Evolutionary conservation across 1,140 invertebrate species (phyloP).

Genomic region (Pseudomyrmex gracilis): DNA sequence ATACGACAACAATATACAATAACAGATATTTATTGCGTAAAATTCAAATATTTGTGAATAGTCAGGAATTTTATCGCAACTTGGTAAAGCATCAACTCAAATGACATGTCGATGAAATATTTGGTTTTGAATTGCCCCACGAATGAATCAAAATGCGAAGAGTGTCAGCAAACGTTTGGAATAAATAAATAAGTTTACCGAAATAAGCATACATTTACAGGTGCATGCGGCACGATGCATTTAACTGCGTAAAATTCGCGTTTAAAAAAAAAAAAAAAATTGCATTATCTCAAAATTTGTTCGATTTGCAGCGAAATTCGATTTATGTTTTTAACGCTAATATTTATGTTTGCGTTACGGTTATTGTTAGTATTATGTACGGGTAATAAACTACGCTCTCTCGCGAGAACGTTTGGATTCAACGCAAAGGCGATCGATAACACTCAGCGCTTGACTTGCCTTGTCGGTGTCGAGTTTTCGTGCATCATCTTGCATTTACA

Average conservation of each 20-base stretch:
- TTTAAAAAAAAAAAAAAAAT: conserved; percentile 10
- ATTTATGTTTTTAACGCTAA: too few relatives aligned
- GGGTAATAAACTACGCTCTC: too few relatives aligned
- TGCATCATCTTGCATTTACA: conserved; percentile 5
- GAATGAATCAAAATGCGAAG: background rate
- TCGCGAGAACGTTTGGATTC: conserved; percentile 16
- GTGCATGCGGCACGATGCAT: background rate
- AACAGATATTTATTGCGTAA: conserved; percentile 46
- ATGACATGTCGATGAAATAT: conserved; percentile 43
- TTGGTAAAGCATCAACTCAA: conserved; percentile 21
- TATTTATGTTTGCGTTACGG: too few relatives aligned
- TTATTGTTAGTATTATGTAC: too few relatives aligned
- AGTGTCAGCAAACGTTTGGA: background rate
- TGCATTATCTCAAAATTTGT: conserved; percentile 29
- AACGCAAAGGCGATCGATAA: conserved; percentile 22
- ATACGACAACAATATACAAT: conserved; percentile 37
- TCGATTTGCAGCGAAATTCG: conserved; percentile 15
- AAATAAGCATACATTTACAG: too few relatives aligned
- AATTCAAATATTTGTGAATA: conserved; percentile 47
- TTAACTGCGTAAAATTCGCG: conserved; percentile 39
- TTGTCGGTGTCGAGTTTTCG: conserved; percentile 16
- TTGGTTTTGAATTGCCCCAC: conserved; percentile 37
- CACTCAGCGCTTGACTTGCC: background rate
- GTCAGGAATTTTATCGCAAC: conserved; percentile 29
- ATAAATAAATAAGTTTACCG: background rate